Evolutionary conservation across 1,140 invertebrate genomes (phyloP).

Genomic region (Hirudo medicinalis): DNA sequence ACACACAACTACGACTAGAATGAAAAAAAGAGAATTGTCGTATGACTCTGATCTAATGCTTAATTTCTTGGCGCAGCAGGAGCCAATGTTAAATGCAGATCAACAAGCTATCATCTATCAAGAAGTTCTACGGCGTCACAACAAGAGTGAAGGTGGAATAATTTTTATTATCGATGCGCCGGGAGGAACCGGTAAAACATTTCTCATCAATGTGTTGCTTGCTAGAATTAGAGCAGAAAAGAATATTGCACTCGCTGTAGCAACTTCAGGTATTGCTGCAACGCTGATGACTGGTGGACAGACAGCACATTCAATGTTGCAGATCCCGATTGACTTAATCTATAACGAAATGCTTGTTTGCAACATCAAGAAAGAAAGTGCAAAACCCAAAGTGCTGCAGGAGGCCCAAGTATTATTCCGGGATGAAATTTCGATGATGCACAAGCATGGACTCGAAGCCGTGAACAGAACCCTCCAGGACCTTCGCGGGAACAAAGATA

Average conservation of each 20-base stretch:
- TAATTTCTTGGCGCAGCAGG: no score
- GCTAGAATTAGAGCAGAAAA: slow-evolving; percentile 23
- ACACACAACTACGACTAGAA: no score
- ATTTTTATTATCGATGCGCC: no score
- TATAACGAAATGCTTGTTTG: slow-evolving; percentile 24
- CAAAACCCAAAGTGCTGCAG: slow-evolving; percentile 28
- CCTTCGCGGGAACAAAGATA: slow-evolving; percentile 29
- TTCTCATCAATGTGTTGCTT: slow-evolving; percentile 23
- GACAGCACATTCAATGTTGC: slow-evolving; percentile 25
- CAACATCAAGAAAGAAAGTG: slow-evolving; percentile 27
- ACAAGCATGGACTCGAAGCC: slow-evolving; percentile 26
- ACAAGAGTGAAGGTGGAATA: no score
- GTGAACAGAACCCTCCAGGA: slow-evolving; percentile 33
- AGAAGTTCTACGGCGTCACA: no score
- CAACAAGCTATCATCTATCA: no score
- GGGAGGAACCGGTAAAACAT: slow-evolving; percentile 30
- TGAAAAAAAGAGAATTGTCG: no score
- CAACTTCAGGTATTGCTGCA: slow-evolving; percentile 27
- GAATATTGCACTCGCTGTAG: slow-evolving; percentile 25
- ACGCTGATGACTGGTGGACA: slow-evolving; percentile 22
- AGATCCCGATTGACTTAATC: slow-evolving; percentile 24
- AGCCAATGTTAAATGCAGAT: no score
- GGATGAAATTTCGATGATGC: slow-evolving; percentile 39
- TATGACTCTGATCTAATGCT: no score
- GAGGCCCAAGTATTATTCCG: slow-evolving; percentile 32